Conservation (phyloP, 1,140 invertebrate genomes). For the Protaetia brevitarsis region DNA sequence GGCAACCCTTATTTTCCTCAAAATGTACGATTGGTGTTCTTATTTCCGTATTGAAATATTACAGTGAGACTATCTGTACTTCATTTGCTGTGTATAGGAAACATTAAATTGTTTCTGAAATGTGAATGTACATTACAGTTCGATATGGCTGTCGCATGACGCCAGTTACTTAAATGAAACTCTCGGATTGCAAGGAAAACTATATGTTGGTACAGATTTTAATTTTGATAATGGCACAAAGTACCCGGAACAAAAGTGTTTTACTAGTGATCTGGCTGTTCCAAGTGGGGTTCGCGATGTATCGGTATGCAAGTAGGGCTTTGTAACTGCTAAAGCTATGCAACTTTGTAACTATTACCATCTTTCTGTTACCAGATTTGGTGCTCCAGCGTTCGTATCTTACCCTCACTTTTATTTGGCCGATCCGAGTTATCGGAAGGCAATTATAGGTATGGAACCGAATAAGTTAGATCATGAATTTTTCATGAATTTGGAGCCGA, state of each 20-base stretch:
- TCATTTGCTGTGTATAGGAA: too few relatives aligned
- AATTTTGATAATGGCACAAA: slow-evolving; percentile 69
- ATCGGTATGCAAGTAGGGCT: slow-evolving; percentile 55
- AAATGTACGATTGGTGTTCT: too few relatives aligned
- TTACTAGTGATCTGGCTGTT: slow-evolving; percentile 47
- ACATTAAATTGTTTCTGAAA: too few relatives aligned
- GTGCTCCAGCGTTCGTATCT: slow-evolving; percentile 77
- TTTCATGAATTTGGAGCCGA: slow-evolving; percentile 68
- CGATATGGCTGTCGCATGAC: slow-evolving; percentile 23
- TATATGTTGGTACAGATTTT: slow-evolving; percentile 58
- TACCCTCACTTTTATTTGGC: slow-evolving; percentile 84
- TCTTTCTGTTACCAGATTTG: too few relatives aligned
- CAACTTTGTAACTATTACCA: too few relatives aligned
- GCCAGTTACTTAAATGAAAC: slow-evolving; percentile 25
- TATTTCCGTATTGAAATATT: too few relatives aligned
- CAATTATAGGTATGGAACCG: slow-evolving; percentile 69
- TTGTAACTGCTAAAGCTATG: too few relatives aligned
- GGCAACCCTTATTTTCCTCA: too few relatives aligned
- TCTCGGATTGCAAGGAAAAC: slow-evolving; percentile 57
- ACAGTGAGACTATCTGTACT: too few relatives aligned
- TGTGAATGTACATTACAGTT: too few relatives aligned
- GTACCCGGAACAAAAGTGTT: slow-evolving; percentile 59
- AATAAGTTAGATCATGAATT: slow-evolving; percentile 66
- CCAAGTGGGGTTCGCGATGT: slow-evolving; percentile 65
- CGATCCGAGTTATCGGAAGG: slow-evolving; percentile 62